Percentiles rank a stretch among this genome's conserved stretches.
Conservation (phyloP, 1,140 invertebrate genomes). For the Ditylenchus dipsaci region DNA sequence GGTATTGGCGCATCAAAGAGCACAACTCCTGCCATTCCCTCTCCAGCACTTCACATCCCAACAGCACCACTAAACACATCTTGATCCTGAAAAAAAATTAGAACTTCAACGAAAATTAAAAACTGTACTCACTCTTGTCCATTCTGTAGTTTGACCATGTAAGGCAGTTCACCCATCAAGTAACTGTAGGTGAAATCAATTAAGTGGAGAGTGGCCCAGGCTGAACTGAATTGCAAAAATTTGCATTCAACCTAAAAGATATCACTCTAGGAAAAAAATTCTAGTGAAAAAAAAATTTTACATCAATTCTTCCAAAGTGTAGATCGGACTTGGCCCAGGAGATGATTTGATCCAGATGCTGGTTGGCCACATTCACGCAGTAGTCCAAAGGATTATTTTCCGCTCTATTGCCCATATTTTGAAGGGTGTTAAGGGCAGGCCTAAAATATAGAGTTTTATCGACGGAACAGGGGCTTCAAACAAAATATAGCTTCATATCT, state of each 20-base stretch:
- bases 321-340: constrained; percentile 22
- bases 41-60: constrained; percentile 32
- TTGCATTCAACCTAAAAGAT: constrained; percentile 14
- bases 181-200: constrained; percentile 42
- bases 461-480: neutral
- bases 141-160: constrained; percentile 18
- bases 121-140: constrained; percentile 19
- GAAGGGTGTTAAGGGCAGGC: constrained; percentile 16
- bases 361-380: constrained; percentile 10
- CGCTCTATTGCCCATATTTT: constrained; percentile 2
- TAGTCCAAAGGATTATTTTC: constrained; percentile 23
- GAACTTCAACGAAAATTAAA: neutral
- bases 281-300: neutral
- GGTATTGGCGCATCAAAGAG: constrained; percentile 34
- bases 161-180: constrained; percentile 30
- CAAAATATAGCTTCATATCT: too few species aligned
- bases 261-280: neutral
- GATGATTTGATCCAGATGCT: constrained; percentile 20
- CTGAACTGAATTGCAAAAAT: constrained; percentile 8
- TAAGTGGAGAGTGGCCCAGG: constrained; percentile 37
- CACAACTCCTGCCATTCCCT: constrained; percentile 36
- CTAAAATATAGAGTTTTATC: constrained; percentile 6
- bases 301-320: constrained; percentile 15
- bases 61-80: constrained; percentile 17
- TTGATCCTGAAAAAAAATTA: constrained; percentile 20